Evolutionary conservation across 2,888 invertebrate genomes (phyloP).

Genomic region (Lasioglossum pauxillum): DNA sequence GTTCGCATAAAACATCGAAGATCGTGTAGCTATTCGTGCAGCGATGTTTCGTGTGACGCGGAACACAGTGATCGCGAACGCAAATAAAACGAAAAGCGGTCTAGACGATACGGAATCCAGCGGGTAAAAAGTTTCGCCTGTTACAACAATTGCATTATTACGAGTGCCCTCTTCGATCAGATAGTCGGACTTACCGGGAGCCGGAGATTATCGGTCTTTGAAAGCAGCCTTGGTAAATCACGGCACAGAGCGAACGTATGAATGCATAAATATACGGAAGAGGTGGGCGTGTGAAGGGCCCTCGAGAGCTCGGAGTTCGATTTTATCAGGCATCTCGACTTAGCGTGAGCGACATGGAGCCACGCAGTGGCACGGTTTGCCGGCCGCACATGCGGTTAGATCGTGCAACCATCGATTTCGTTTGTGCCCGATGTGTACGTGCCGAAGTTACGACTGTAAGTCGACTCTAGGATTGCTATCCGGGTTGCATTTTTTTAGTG

Average conservation of each 20-base stretch:
- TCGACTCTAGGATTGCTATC: not conserved
- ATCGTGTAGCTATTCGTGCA: not conserved
- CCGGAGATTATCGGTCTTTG: constrained; percentile 34
- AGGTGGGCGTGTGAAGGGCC: constrained; percentile 21
- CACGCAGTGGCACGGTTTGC: constrained; percentile 33
- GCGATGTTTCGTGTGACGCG: not conserved
- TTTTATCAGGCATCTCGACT: constrained; percentile 42
- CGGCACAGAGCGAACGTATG: constrained; percentile 26
- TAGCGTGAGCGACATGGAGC: constrained; percentile 27
- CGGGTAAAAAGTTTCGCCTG: not conserved
- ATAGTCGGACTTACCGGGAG: constrained; percentile 10
- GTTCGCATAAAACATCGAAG: not conserved
- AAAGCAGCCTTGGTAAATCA: constrained; percentile 44
- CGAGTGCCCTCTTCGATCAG: constrained; percentile 14
- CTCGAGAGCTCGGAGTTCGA: constrained; percentile 19
- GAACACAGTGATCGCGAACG: not conserved
- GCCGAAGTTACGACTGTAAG: not conserved
- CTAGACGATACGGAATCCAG: not conserved
- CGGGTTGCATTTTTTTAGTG: not conserved
- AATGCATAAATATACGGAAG: constrained; percentile 42
- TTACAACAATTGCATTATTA: not conserved
- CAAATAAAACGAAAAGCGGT: not conserved
- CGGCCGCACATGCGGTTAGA: constrained; percentile 1
- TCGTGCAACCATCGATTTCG: constrained; percentile 17
- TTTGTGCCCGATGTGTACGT: not conserved